Conservation (phyloP, 2,888 invertebrate genomes). For the Amiota mariae region DNA sequence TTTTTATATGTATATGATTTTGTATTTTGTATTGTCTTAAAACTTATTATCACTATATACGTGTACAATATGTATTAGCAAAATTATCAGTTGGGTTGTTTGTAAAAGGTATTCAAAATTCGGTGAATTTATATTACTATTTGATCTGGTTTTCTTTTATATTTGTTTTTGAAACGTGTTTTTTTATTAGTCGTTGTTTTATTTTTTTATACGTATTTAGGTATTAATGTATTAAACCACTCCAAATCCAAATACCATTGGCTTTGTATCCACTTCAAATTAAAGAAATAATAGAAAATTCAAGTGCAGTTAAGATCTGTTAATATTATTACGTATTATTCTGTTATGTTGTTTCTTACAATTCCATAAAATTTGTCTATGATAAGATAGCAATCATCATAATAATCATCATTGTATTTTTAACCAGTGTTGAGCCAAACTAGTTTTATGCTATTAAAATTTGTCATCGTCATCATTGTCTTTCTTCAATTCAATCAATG, state of each 20-base stretch:
- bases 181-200: conserved; percentile 15
- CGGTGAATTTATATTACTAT: too few species aligned
- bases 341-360: not conserved
- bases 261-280: not conserved
- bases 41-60: too few species aligned
- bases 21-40: too few species aligned
- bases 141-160: not conserved
- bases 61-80: too few species aligned
- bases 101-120: too few species aligned
- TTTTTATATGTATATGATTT: too few species aligned
- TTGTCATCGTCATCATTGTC: not conserved
- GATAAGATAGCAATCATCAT: conserved; percentile 24
- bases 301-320: conserved; percentile 8
- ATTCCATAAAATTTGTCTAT: conserved; percentile 3
- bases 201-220: not conserved
- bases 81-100: too few species aligned
- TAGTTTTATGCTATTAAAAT: too few species aligned
- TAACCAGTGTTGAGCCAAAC: too few species aligned
- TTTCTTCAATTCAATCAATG: not conserved
- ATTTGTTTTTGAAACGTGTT: conserved; percentile 5
- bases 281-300: not conserved
- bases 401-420: not conserved
- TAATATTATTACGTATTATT: too few species aligned
- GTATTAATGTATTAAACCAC: too few species aligned
- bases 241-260: too few species aligned